Base-by-base conservation (phyloP, 2,113 vertebrate species). In the Echinops telfairi region DNA sequence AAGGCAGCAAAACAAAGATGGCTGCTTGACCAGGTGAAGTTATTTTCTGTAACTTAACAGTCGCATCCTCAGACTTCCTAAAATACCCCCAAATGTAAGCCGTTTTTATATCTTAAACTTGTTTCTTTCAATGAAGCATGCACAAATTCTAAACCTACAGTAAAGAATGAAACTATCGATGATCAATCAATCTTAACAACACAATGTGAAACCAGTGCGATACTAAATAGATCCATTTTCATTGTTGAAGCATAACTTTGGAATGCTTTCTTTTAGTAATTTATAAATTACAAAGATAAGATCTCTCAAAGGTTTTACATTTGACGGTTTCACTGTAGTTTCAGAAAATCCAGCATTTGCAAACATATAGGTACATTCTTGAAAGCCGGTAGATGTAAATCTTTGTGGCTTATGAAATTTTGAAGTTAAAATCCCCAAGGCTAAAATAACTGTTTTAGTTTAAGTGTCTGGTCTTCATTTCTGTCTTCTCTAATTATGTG, bases 1-100 rank as follows among this genome's bases (percentile, higher is more conserved):
- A 96, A 94, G 86, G 81, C 83, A 92, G 88, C 95, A 96, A 91
- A 96, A 82, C 38, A 62, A 92, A 93, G 57, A 91, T 33, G 64
- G 79, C 47, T 91, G 89, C 71, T 53, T 29, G 23, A 73, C 66
- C 38, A 64, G 27, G 43, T 75, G 83, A 75, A 85, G 82, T 91
- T 77, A 82, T 89, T 93, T 80, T 43, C 79, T 29, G 5, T 0
- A 58, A 36, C 7, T 27, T 53, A n/a, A 68, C 92, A 71, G 58
- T 38, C 9, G 31, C 12, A 17, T 31, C 83, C 29, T 77, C 15
- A 27, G 3, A 82, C 0, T n/a, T 64, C 77, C 43, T 68, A 15
- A 38, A 57, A 62, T 5, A 60, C 4, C 0, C 0, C 19, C 17
- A 36, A 15, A 16, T 10, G 36, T 58, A 91, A 88, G 8, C 47